Base-by-base conservation (phyloP, 2,888 invertebrate genomes). In the Leucophenga maculata region DNA sequence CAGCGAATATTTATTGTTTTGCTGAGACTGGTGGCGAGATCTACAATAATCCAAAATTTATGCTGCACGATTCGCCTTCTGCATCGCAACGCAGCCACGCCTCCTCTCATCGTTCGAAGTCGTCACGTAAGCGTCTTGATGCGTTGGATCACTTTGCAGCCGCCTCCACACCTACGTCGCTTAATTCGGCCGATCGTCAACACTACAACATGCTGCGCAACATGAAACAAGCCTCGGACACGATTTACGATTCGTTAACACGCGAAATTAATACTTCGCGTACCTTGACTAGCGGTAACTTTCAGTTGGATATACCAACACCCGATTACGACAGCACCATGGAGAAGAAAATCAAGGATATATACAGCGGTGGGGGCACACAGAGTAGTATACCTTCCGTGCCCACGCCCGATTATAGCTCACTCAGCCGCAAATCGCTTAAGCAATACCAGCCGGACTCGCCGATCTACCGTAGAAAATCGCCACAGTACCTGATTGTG, bases 171-270 rank as follows among this genome's bases (percentile, higher is more conserved):
- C 85, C 84, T 64, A 82, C 80, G 8, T 83, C 82, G 3, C 71
- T 85, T 77, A 74, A 88, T 79, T 72, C 89, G 79, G 78, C 81
- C 60, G 85, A 86, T 62, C 82, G 85, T 0, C 74, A 87, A 69
- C 88, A 88, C 55, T 88, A 88, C 59, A 86, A 88, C 54, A 85
- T 88, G 83, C 70, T 88, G 68, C 78, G 87, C 6, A 87, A 84
- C 55, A 86, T 87, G 80, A 86, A 88, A 39, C 85, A 84, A 69
- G 92, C 93, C 0, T 92, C 93, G 82, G 92, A 93, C 82, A 92
- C 92, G 90, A 91, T 93, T 0, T 92, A 92, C 74, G 93, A 93
- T 85, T 92, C 93, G 0, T 90, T 93, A 74, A 91, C 90, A 50
- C 89, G 86, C 1, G 88, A 89, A 65, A 87, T 82, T 57, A 81